Base-by-base conservation (phyloP, 2,113 vertebrate genomes). In the Grallaria varia region DNA sequence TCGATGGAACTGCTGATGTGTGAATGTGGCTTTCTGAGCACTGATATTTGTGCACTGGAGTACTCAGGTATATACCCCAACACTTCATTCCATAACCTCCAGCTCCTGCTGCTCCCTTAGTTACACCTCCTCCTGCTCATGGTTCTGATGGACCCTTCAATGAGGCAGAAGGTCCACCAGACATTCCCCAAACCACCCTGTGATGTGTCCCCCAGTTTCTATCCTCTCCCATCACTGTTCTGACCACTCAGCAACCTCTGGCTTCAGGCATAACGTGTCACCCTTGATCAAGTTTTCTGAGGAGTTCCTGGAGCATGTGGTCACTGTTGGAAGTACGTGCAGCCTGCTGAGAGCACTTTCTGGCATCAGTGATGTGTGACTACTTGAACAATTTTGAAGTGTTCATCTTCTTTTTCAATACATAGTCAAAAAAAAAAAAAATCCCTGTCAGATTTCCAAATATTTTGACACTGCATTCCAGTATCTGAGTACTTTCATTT, bases 311-410 rank as follows among this genome's bases (percentile, higher is more conserved):
- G 72, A 69, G 81, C 0, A 9, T 93, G 85, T 83, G 72, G 67
- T 97, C 92, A 94, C 87, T 90, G 33, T 59, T 96, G 95, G 94
- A 96, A 93, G 42, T 62, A 39, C 35, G 6, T 15, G 42, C 47
- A 88, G 87, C 82, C 63, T 91, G 93, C 82, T 95, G 93, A 87
- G 96, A 91, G 84, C 2, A 10, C 66, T 83, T 96, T 94, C 93
- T 96, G 94, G 82, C 93, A 83, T 52, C 42, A 22, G 18, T 28
- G 71, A 56, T 85, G 22, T 37, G 64, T 81, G 68, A 90, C 92
- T 90, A 56, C 67, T 96, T 55, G 14, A 71, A 62, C 35, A 27
- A n/a, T 73, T 72, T 60, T 53, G 78, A 72, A 52, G 42, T 78
- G 47, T 78, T 93, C 67, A 59, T 96, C 69, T 88, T 89, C 66